phyloP scores from a whole-genome alignment of 2,888 invertebrate genomes.

The Allacma fusca region DNA sequence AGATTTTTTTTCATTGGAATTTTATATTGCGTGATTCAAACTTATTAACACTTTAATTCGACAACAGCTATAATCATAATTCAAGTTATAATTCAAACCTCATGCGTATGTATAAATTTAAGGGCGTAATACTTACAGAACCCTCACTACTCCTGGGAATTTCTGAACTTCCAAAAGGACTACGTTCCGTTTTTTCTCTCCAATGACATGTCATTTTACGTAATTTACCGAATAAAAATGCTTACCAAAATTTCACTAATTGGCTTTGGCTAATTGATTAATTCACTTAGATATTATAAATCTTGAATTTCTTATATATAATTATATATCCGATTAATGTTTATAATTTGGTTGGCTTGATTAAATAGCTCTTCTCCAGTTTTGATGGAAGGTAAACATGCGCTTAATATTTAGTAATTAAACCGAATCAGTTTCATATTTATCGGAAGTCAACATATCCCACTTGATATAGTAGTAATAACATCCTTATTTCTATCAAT shows the following conservation, averaged over 20 bases:
- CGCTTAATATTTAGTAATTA: neutral
- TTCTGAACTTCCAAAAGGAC: no score
- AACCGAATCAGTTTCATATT: neutral
- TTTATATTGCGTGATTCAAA: neutral
- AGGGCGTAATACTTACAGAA: no score
- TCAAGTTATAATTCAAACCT: neutral
- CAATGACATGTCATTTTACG: neutral
- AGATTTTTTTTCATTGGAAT: neutral
- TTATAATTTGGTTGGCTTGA: neutral
- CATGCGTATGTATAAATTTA: no score
- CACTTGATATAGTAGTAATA: no score
- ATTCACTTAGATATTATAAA: neutral
- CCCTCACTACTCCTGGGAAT: no score
- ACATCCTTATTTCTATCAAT: no score
- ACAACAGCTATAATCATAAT: neutral
- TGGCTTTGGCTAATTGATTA: slow-evolving; percentile 3
- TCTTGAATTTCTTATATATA: neutral
- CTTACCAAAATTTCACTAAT: slow-evolving; percentile 7
- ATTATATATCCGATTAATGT: no score
- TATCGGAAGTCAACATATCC: neutral
- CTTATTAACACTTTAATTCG: neutral
- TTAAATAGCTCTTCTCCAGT: slow-evolving; percentile 10
- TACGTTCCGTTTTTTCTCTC: neutral
- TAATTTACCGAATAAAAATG: slow-evolving; percentile 1
- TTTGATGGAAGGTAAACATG: neutral